These are phyloP conservation scores for Pseudobourletiella spinata DNA, from an alignment of 1,140 invertebrate genomes.

Conservation along the genomic window DNA sequence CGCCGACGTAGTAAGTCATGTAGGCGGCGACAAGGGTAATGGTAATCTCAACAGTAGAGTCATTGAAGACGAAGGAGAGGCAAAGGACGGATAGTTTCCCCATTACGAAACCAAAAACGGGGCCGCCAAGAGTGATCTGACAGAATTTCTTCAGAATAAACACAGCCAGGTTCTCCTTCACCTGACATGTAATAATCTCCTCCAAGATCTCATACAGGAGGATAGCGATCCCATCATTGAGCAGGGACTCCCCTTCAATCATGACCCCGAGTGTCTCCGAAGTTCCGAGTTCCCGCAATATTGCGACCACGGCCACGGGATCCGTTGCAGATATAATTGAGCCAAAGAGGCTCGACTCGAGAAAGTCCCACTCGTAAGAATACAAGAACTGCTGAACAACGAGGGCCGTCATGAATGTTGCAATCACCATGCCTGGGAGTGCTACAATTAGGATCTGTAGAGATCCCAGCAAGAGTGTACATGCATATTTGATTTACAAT, in stretches of 20 bases:
- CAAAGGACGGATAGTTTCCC: conserved; percentile 41
- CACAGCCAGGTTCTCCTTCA: not conserved
- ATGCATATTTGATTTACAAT: not conserved
- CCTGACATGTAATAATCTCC: conserved; percentile 24
- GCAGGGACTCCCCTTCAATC: conserved; percentile 46
- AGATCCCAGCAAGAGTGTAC: conserved; percentile 2
- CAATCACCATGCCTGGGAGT: conserved; percentile 29
- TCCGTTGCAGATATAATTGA: conserved; percentile 45
- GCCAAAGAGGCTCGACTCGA: conserved; percentile 41
- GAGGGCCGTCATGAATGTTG: conserved; percentile 39
- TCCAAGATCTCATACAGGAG: conserved; percentile 41
- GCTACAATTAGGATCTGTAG: conserved; percentile 14
- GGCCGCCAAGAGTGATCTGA: conserved; percentile 39
- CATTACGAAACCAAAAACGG: conserved; percentile 42
- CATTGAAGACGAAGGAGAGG: conserved; percentile 27
- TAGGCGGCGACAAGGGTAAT: conserved; percentile 44
- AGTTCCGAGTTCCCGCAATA: conserved; percentile 42
- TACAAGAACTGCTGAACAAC: conserved; percentile 38
- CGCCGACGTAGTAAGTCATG: conserved; percentile 43
- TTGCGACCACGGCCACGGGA: conserved; percentile 45
- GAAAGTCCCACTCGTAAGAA: conserved; percentile 38
- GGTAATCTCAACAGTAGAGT: conserved; percentile 40
- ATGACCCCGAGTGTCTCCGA: conserved; percentile 43
- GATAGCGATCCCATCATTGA: conserved; percentile 47
- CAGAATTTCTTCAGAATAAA: conserved; percentile 16